Evolutionary conservation across 2,113 vertebrate genomes (phyloP), one percentile per base, ranked within the genome.

Genomic region (Dunckerocampus dactyliophorus): DNA sequence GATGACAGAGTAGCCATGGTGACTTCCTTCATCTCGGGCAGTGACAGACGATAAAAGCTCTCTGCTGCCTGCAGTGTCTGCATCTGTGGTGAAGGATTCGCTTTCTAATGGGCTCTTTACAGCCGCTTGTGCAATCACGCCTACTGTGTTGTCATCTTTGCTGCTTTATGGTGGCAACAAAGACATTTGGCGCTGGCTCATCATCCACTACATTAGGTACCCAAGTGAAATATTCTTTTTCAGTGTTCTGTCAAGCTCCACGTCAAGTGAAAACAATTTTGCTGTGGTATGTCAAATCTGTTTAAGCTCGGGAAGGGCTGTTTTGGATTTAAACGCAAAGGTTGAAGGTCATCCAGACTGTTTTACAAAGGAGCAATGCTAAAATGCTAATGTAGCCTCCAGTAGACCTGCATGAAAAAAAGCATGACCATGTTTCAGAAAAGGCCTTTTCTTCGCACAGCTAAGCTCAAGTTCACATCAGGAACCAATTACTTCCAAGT

Each of bases 401-500:
- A 60, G 59, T 61, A 34, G 55, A 20, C 43, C 58, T 28, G 64
- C 81, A 84, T 89, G 84, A 85, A 87, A 88, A 90, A 89, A 71
- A 73, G 37, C 79, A 87, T 89, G 87, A 86, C 7, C 76, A 82
- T 74, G 59, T 74, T 80, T 87, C 78, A 88, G 79, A 88, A 85
- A 79, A 79, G 49, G 55, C 77, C 85, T 87, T 87, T 88, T 90
- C 85, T 90, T 82, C 84, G 67, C 72, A 82, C 82, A 77, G 76
- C 59, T 76, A 58, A 77, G 82, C 82, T 79, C 75, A 87, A 83
- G 80, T 86, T 88, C 76, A 89, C 90, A 91, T 91, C 67, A 88
- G 88, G 90, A 91, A 91, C 71, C 87, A 87, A 90, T 92, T 91
- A 90, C 62, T 49, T 75, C 63, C 69, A 72, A 75, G 67, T 76